Percentiles rank a stretch among this genome's conserved stretches.
Evolutionary conservation across 2,797 vertebrate genomes (phyloP).

Genomic region (Melanotaenia boesemani): DNA sequence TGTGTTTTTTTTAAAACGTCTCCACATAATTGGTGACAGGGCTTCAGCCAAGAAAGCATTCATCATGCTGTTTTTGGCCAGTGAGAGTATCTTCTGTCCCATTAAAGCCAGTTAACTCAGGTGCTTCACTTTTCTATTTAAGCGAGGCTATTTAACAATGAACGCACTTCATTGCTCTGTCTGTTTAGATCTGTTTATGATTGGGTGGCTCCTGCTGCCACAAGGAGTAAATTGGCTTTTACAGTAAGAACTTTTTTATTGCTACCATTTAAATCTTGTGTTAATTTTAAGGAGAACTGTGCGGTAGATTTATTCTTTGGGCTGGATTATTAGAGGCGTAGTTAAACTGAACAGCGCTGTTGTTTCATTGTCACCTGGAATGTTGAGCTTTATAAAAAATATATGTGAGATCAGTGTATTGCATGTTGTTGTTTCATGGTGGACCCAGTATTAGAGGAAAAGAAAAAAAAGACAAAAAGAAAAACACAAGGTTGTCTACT

Average conservation of each 20-base stretch:
- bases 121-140: slow-evolving; percentile 67
- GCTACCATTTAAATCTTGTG: slow-evolving; percentile 15
- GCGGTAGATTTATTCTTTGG: slow-evolving; percentile 28
- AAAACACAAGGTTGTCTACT: slow-evolving; percentile 29
- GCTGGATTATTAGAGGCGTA: slow-evolving; percentile 46
- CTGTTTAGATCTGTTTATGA: slow-evolving; percentile 30
- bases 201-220: slow-evolving; percentile 33
- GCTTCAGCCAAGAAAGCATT: slow-evolving; percentile 34
- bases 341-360: slow-evolving; percentile 36
- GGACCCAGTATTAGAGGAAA: slow-evolving; percentile 46
- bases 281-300: slow-evolving; percentile 44
- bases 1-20: slow-evolving; percentile 25
- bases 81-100: slow-evolving; percentile 35
- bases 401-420: slow-evolving; percentile 58
- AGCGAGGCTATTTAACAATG: slow-evolving; percentile 47
- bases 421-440: slow-evolving; percentile 66
- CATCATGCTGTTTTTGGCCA: slow-evolving; percentile 37
- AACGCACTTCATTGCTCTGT: slow-evolving; percentile 57
- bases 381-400: slow-evolving; percentile 51
- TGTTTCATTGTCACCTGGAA: slow-evolving; percentile 51
- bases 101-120: slow-evolving; percentile 71
- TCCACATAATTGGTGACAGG: slow-evolving; percentile 31
- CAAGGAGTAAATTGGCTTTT: slow-evolving; percentile 17
- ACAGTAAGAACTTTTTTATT: slow-evolving; percentile 20
- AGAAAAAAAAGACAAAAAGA: background rate